Percentiles rank a stretch among this genome's conserved stretches.
phyloP scores from a whole-genome alignment of 2,113 vertebrate species.

The Otis tarda region DNA sequence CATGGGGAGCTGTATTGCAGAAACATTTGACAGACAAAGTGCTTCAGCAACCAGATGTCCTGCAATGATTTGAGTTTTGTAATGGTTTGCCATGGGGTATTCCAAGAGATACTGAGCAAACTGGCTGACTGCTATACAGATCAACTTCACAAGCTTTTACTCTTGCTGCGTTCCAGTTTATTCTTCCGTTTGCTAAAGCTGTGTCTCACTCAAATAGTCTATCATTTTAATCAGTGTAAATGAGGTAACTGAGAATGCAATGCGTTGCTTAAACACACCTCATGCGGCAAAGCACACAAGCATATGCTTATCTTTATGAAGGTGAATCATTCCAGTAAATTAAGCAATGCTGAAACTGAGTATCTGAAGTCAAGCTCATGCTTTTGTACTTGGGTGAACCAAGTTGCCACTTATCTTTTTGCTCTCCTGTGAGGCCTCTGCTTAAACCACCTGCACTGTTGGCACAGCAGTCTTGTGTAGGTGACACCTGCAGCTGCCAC shows the following conservation, averaged over 20 bases:
- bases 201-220: neutral
- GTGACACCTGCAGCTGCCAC: neutral
- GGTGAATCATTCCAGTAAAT: neutral
- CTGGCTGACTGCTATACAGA: neutral
- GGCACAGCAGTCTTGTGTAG: neutral
- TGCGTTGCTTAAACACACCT: neutral
- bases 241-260: neutral
- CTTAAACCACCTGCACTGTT: fast-evolving
- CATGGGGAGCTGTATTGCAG: neutral
- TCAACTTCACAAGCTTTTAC: neutral
- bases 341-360: neutral
- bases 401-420: neutral
- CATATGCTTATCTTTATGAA: neutral
- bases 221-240: neutral
- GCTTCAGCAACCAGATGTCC: neutral
- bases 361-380: neutral
- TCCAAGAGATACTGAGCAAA: neutral
- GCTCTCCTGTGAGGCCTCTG: neutral
- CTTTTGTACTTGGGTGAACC: neutral
- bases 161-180: neutral
- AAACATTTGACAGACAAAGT: neutral
- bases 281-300: neutral
- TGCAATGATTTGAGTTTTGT: neutral
- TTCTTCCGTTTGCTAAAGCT: neutral
- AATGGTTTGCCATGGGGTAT: neutral